These are phyloP conservation scores for Diaprepes abbreviatus DNA, from an alignment of 2,888 invertebrate species.

Conservation along the genomic window DNA sequence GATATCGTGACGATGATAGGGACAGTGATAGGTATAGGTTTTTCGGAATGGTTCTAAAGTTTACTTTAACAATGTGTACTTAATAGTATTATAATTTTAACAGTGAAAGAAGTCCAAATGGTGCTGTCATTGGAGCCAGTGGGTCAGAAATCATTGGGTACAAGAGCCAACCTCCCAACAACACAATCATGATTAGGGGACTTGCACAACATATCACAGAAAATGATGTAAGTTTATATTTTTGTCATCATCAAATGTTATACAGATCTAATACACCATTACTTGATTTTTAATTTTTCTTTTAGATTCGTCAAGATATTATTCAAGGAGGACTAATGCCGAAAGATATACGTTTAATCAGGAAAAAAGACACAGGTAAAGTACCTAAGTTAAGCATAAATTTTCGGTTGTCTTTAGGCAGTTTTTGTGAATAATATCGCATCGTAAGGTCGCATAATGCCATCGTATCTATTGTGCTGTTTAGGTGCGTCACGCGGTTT, in stretches of 20 bases:
- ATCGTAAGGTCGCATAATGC: constrained; percentile 65
- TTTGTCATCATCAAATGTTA: no score
- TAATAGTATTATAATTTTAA: constrained; percentile 60
- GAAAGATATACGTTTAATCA: constrained; percentile 85
- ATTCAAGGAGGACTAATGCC: constrained; percentile 81
- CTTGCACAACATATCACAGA: constrained; percentile 82
- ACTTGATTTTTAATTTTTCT: constrained; percentile 32
- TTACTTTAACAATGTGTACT: constrained; percentile 38
- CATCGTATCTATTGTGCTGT: constrained; percentile 72
- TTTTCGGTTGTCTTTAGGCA: constrained; percentile 62
- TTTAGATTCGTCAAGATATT: constrained; percentile 83
- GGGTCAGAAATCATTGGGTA: constrained; percentile 68
- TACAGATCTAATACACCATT: no score
- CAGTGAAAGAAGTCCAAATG: constrained; percentile 65
- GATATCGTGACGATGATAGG: constrained; percentile 66
- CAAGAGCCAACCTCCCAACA: constrained; percentile 69
- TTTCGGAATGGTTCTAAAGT: constrained; percentile 56
- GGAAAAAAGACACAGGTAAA: constrained; percentile 88
- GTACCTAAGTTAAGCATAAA: constrained; percentile 52
- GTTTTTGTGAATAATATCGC: constrained; percentile 71
- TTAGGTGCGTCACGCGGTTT: constrained; percentile 92
- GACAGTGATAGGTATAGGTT: constrained; percentile 67
- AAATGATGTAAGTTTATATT: constrained; percentile 75
- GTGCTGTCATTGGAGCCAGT: constrained; percentile 65
- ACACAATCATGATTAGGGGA: constrained; percentile 83